Percentiles rank a stretch among this genome's conserved stretches.
phyloP scores from a whole-genome alignment of 2,888 invertebrate species.

The Saturnia pavonia region DNA sequence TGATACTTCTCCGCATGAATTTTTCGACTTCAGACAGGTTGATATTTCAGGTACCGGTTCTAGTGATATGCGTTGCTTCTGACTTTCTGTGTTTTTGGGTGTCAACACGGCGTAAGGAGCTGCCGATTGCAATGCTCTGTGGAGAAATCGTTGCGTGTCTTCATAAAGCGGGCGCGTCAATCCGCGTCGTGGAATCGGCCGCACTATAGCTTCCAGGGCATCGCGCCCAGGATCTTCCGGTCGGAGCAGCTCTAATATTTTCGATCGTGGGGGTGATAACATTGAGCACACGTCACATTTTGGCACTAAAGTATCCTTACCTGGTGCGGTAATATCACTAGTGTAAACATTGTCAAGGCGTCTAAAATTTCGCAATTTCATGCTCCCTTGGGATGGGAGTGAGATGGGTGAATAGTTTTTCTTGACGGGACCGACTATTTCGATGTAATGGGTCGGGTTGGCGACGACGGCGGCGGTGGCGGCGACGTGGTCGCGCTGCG shows the following conservation, averaged over 20 bases:
- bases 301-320: conserved; percentile 54
- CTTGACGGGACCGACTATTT: conserved; percentile 59
- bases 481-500: conserved; percentile 30
- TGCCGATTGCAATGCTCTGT: conserved; percentile 63
- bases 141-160: conserved; percentile 68
- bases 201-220: conserved; percentile 69
- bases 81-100: conserved; percentile 47
- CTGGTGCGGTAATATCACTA: background rate
- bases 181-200: conserved; percentile 66
- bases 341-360: background rate
- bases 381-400: background rate
- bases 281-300: conserved; percentile 61
- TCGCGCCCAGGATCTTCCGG: conserved; percentile 69
- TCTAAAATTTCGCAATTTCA: background rate
- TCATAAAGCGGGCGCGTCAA: conserved; percentile 66
- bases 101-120: conserved; percentile 50
- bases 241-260: conserved; percentile 66
- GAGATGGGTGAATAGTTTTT: conserved; percentile 32
- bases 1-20: conserved; percentile 45
- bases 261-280: conserved; percentile 64
- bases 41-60: conserved; percentile 27
- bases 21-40: conserved; percentile 32
- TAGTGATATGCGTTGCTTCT: conserved; percentile 23
- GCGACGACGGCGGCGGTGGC: conserved; percentile 13
- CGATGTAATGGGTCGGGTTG: conserved; percentile 49